A percentile compares a stretch with the other conserved stretches of the same genome.
phyloP scores from a whole-genome alignment of 1,140 invertebrate species.

The Polyergus mexicanus region DNA sequence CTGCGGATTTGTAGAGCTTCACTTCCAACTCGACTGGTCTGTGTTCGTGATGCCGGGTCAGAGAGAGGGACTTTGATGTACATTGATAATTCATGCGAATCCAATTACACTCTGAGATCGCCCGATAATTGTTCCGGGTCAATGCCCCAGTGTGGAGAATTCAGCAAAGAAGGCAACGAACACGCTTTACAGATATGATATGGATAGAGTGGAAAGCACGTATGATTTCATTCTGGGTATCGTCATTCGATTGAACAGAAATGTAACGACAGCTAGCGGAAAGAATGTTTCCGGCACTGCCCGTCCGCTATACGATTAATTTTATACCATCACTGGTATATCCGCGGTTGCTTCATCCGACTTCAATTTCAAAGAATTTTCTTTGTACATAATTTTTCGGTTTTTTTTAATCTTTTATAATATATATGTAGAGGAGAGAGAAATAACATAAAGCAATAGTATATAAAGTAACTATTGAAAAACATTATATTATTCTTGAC shows the following conservation, averaged over 20 bases:
- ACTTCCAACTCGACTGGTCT: slow-evolving; percentile 29
- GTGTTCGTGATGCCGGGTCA: neutral
- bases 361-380: neutral
- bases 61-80: slow-evolving; percentile 64
- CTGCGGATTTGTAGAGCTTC: slow-evolving; percentile 33
- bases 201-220: slow-evolving; percentile 51
- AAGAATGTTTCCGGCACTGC: neutral
- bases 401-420: neutral
- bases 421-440: neutral
- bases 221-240: slow-evolving; percentile 51
- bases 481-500: neutral
- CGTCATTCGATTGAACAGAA: slow-evolving; percentile 40
- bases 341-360: neutral
- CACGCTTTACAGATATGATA: slow-evolving; percentile 39
- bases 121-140: slow-evolving; percentile 80
- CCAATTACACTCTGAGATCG: slow-evolving; percentile 81
- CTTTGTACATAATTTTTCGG: neutral
- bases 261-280: neutral
- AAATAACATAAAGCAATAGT: neutral
- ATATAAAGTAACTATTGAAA: neutral
- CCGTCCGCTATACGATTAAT: neutral
- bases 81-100: slow-evolving; percentile 77
- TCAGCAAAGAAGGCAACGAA: slow-evolving; percentile 62
- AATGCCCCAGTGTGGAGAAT: slow-evolving; percentile 69
- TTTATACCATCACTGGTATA: neutral